Base-by-base conservation (phyloP, 2,888 invertebrate species). In the Salticus scenicus region DNA sequence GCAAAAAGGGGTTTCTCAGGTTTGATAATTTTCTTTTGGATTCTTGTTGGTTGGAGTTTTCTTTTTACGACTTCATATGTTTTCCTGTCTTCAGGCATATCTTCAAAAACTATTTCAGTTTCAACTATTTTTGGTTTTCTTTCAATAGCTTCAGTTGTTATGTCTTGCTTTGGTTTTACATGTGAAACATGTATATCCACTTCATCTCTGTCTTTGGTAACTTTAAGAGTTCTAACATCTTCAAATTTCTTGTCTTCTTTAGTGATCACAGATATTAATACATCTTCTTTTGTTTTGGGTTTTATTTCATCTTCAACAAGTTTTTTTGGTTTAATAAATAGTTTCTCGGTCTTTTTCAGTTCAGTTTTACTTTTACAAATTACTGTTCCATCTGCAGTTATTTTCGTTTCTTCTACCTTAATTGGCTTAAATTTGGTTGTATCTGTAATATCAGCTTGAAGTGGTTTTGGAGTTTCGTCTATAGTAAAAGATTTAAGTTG, bases 91-190 rank as follows among this genome's bases (percentile, higher is more conserved):
- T 84, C 76, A 1, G 77, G 41, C 28, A 84, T 77, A 20, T 84
- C 67, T 77, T 84, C 83, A 69, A 47, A 69, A 57, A 69, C 37
- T 27, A 84, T 73, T 73, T 84, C 67, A 12, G 51, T 51, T 71
- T 83, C 70, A 20, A 31, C 20, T 83, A 75, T 76, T 71, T 73
- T 31, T 31, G n/a, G 0, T 17, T 28, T 28, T 28, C 70, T 37
- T 63, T 67, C 31, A 28, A 63, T 57, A 37, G 69, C 24, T 41
- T 81, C 76, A 0, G 37, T 33, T 47, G 70, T 64, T 31, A 73
- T 71, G 4, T 76, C 77, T 42, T 80, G 74, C 27, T 80, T 81
- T 12, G 24, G 12, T 81, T 81, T 78, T 4, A 28, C 5, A 37
- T 69, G 17, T 33, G 47, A 12, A 8, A 75, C 47, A 1, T 42